phyloP scores from a whole-genome alignment of 2,113 vertebrate genomes.

The Osmerus mordax region DNA sequence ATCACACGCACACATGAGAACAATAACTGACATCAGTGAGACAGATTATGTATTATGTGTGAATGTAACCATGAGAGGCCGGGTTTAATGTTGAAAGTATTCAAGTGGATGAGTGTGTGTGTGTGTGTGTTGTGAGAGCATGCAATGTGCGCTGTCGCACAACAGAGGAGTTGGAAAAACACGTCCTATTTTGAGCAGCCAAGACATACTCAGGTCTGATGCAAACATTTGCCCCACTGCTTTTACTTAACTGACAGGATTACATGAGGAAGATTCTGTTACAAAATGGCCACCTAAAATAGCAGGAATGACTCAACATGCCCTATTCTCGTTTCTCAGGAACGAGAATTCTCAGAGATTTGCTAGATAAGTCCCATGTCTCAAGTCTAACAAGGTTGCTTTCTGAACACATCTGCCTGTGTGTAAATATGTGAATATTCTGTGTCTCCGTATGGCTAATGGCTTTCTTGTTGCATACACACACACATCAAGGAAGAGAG shows the following conservation, averaged over 20 bases:
- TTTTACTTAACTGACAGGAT: background rate
- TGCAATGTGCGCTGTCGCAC: too few species aligned
- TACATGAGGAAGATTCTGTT: background rate
- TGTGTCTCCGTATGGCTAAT: background rate
- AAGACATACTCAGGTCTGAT: background rate
- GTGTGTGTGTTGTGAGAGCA: background rate
- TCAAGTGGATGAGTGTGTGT: background rate
- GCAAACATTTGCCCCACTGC: constrained; percentile 1
- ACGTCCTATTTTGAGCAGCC: background rate
- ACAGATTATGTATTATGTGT: constrained; percentile 6
- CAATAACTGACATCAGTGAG: constrained; percentile 13
- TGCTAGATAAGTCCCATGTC: too few species aligned
- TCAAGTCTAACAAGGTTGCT: too few species aligned
- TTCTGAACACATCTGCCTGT: too few species aligned
- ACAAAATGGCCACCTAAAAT: background rate
- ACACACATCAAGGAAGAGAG: background rate
- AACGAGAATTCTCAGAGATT: too few species aligned
- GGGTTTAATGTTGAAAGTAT: background rate
- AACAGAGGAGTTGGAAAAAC: background rate
- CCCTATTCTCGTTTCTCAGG: background rate
- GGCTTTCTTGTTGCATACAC: too few species aligned
- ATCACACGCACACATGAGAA: constrained; percentile 9
- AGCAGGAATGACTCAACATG: background rate
- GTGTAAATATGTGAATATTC: background rate
- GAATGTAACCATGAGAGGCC: background rate